Base-by-base conservation (phyloP, 2,888 invertebrate genomes). In the Heliconius ismenius region DNA sequence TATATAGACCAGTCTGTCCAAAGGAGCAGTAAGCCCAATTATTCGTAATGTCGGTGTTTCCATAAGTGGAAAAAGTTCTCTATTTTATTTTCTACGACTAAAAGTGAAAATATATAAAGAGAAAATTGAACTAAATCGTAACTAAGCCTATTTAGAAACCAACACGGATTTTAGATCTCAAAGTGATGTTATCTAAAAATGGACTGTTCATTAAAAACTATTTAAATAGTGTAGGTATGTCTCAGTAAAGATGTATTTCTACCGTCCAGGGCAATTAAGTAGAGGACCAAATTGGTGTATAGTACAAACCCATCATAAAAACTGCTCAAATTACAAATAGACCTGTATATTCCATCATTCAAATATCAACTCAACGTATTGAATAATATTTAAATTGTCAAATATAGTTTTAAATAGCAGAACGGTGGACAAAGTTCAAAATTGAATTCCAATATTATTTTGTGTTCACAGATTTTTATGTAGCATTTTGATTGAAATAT, bases 401-500 rank as follows among this genome's bases (percentile, higher is more conserved):
- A 24, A 43, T 39, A 6, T 43, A 43, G 24, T 67, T 43, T 39
- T 65, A 65, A 65, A 65, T 36, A 65, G 36, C n/a, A 65, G 36
- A 65, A 67, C 39, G 18, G 3, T 67, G 39, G 39, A 3, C 65
- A 67, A 67, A 43, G 39, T 67, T 67, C 9, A 24, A 24, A 67
- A 67, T 67, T 67, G 67, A 67, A 24, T 24, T 67, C 24, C 39
- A 67, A 67, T 43, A 67, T 67, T 67, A 67, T 39, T 67, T 67
- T 67, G 24, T 54, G 11, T 9, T 58, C 54, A 32, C 58, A 32
- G 54, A 58, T 70, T 70, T 70, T 32, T 70, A n/a, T 36, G 18
- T 70, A 70, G 32, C 58, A 32, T 70, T 70, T 58, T 58, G 70
- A 70, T 70, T 58, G 70, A 32, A 69, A 70, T 58, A 70, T 70